Evolutionary conservation across 2,888 invertebrate genomes (phyloP).

Genomic region (Caenorhabditis wallacei): DNA sequence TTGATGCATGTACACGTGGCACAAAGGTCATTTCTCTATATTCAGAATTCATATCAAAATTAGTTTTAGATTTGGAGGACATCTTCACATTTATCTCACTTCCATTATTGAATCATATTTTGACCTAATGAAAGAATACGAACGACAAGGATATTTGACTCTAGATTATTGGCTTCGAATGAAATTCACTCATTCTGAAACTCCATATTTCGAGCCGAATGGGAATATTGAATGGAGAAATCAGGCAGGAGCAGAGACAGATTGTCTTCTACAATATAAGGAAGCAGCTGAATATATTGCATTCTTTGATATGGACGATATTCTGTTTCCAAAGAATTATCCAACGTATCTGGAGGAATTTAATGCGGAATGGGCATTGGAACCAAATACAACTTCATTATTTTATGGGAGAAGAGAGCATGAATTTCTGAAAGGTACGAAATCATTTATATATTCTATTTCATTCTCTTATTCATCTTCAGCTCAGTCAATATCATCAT

Average conservation of each 20-base stretch:
- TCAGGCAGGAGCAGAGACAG: constrained; percentile 70
- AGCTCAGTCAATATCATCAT: constrained; percentile 22
- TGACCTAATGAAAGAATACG: constrained; percentile 14
- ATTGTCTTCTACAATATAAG: constrained; percentile 69
- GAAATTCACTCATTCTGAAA: background rate
- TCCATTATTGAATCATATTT: constrained; percentile 8
- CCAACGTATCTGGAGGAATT: constrained; percentile 65
- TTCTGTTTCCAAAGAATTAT: constrained; percentile 59
- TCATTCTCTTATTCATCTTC: background rate
- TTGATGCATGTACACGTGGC: constrained; percentile 11
- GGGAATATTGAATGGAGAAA: constrained; percentile 62
- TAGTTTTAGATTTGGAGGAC: constrained; percentile 5
- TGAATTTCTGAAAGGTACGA: constrained; percentile 38
- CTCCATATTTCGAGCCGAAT: constrained; percentile 19
- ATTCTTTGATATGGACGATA: constrained; percentile 70
- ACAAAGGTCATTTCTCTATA: background rate
- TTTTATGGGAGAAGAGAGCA: constrained; percentile 43
- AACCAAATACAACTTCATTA: background rate
- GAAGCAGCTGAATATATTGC: constrained; percentile 65
- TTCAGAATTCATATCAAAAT: background rate
- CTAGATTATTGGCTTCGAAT: constrained; percentile 8
- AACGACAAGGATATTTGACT: background rate
- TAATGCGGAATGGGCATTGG: background rate
- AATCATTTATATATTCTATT: no score
- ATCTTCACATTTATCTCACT: constrained; percentile 17